Evolutionary conservation across 1,140 invertebrate genomes (phyloP).

Genomic region (Lepidurus apus): DNA sequence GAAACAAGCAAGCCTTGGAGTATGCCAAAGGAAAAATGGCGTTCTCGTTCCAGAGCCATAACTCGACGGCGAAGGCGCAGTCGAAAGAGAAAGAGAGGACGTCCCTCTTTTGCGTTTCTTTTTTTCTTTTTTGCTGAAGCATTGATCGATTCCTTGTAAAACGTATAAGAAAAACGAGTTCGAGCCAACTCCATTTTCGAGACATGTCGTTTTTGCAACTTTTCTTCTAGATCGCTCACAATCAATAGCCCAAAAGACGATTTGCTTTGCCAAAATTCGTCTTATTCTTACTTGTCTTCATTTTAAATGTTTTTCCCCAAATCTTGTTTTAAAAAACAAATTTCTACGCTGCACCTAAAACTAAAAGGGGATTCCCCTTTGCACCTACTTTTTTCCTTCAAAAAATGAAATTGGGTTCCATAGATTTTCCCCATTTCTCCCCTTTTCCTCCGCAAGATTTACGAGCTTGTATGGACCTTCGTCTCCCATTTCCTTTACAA

Average conservation of each 20-base stretch:
- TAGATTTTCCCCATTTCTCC: neutral
- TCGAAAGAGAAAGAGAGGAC: neutral
- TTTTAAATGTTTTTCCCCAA: neutral
- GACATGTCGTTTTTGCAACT: neutral
- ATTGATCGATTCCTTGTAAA: conserved; percentile 15
- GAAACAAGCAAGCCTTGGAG: neutral
- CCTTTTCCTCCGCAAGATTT: neutral
- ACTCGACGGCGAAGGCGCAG: conserved; percentile 11
- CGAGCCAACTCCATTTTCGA: conserved; percentile 10
- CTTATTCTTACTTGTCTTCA: neutral
- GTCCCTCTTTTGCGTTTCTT: neutral
- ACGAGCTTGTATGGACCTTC: neutral
- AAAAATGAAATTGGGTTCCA: neutral
- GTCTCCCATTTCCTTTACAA: conserved; percentile 14
- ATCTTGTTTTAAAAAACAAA: neutral
- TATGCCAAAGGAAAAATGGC: neutral
- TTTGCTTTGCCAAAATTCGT: neutral
- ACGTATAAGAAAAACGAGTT: neutral
- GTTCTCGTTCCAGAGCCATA: conserved; percentile 9
- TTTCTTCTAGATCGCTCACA: neutral
- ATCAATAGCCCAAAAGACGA: neutral
- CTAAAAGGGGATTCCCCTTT: conserved; percentile 9
- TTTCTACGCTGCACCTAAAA: neutral
- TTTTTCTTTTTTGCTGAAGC: neutral
- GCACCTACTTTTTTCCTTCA: neutral